These are phyloP conservation scores for Neogale vison DNA, from an alignment of 2,113 vertebrate species.

Conservation along the genomic window DNA sequence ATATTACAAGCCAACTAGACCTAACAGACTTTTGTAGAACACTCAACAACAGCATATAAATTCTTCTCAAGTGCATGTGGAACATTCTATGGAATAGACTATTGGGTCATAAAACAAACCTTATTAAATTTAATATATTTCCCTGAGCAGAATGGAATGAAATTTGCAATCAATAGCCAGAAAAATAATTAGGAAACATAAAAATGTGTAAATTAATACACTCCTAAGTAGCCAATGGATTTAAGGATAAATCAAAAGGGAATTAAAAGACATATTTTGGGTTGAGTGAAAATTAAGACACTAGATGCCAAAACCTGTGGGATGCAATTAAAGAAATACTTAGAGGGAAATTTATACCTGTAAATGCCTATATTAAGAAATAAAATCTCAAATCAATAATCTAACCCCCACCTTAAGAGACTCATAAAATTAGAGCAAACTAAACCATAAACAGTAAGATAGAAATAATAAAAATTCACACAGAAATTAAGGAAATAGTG, in stretches of 20 bases:
- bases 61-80: neutral
- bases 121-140: neutral
- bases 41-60: neutral
- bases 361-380: neutral
- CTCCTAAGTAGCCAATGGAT: neutral
- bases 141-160: neutral
- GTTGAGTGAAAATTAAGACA: neutral
- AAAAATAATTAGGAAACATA: neutral
- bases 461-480: neutral
- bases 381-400: neutral
- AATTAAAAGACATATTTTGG: neutral
- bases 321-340: neutral
- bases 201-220: neutral
- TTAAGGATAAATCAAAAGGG: neutral
- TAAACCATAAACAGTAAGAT: neutral
- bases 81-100: neutral
- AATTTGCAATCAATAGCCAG: neutral
- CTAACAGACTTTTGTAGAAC: neutral
- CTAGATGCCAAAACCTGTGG: neutral
- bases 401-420: neutral
- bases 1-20: neutral
- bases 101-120: neutral
- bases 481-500: neutral
- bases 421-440: neutral
- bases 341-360: neutral